phyloP scores from a whole-genome alignment of 2,113 vertebrate species.

The Hystrix cristata region DNA sequence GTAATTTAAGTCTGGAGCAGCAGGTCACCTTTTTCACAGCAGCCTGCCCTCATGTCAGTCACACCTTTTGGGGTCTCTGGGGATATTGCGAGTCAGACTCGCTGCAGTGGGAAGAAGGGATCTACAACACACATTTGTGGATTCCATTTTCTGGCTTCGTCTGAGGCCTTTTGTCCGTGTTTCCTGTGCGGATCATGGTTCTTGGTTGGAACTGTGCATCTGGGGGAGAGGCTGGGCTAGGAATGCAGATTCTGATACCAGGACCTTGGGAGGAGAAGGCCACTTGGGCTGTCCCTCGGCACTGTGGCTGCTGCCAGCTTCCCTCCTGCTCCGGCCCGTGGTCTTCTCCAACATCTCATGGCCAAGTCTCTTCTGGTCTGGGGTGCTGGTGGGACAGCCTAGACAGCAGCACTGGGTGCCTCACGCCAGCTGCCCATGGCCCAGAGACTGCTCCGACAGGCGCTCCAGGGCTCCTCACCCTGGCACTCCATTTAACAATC shows the following conservation, averaged over 20 bases:
- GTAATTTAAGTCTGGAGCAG: neutral
- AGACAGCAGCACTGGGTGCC: neutral
- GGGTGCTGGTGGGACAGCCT: neutral
- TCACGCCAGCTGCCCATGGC: neutral
- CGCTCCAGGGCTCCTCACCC: neutral
- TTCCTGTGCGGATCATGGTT: neutral
- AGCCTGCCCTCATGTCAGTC: neutral
- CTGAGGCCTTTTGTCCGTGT: neutral
- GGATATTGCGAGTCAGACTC: neutral
- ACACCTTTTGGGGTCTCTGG: neutral
- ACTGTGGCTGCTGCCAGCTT: neutral
- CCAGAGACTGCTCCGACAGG: neutral
- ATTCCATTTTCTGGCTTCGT: no score
- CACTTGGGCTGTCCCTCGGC: neutral
- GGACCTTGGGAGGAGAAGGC: neutral
- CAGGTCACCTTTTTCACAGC: neutral
- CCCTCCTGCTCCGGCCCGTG: neutral
- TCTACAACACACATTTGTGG: neutral
- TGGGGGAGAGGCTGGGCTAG: no score
- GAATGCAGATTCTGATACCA: neutral
- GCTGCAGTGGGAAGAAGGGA: neutral
- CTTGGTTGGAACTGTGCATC: neutral
- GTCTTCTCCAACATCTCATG: neutral
- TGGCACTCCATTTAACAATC: neutral
- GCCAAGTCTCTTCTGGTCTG: neutral